Percentiles rank a stretch among this genome's conserved stretches.
Conservation (phyloP, 1,140 invertebrate genomes). For the Panagrolaimus sp. region DNA sequence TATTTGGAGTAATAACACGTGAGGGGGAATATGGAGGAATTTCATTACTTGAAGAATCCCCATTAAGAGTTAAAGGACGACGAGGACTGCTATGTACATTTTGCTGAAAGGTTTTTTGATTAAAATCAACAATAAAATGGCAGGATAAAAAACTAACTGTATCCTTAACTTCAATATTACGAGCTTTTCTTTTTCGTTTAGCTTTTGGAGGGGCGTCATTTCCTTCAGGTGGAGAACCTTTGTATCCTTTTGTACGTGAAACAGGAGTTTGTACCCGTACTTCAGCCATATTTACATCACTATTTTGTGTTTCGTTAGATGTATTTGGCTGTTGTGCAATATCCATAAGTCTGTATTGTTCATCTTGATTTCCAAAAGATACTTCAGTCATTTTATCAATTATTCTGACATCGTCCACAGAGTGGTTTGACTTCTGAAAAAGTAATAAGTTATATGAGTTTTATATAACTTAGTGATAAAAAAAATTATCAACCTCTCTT, state of each 20-base stretch:
- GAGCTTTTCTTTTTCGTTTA: neutral
- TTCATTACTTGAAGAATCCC: slow-evolving; percentile 9
- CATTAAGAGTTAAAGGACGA: neutral
- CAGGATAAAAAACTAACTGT: neutral
- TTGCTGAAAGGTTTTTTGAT: slow-evolving; percentile 3
- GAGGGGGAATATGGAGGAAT: neutral
- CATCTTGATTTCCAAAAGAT: neutral
- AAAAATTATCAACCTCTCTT: neutral
- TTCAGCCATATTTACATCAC: too few relatives aligned
- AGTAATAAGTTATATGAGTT: neutral
- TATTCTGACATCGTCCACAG: neutral
- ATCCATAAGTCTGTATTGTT: neutral
- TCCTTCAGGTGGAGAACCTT: too few relatives aligned
- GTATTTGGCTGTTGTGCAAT: neutral
- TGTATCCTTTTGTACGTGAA: too few relatives aligned
- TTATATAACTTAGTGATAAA: neutral
- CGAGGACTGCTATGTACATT: neutral
- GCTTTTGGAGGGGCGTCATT: neutral
- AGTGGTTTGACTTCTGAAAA: neutral
- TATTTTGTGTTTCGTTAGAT: too few relatives aligned
- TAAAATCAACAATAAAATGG: too few relatives aligned
- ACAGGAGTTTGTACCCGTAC: too few relatives aligned
- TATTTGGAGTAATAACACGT: neutral
- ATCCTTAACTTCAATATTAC: neutral
- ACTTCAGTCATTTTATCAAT: slow-evolving; percentile 1